Conservation (phyloP, 2,888 invertebrate species). For the Bombyx huttoni region DNA sequence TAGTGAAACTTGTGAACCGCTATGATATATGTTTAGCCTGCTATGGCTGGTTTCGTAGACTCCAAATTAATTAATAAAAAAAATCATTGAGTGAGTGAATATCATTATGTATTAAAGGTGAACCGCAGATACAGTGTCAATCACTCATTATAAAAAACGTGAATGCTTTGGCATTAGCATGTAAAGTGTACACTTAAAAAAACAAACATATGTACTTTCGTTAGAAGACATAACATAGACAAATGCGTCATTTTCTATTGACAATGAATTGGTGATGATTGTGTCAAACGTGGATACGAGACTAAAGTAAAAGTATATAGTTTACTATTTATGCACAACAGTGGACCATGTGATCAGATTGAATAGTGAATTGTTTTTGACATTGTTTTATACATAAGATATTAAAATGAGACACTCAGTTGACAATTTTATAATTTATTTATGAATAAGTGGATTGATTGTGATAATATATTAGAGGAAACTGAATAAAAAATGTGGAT, state of each 20-base stretch:
- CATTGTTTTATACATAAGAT: conserved; percentile 60
- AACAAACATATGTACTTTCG: conserved; percentile 48
- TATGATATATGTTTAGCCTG: conserved; percentile 23
- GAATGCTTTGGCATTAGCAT: conserved; percentile 44
- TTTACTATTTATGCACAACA: conserved; percentile 61
- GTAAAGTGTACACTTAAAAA: conserved; percentile 45
- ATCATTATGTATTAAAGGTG: conserved; percentile 22
- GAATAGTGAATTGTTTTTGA: conserved; percentile 64
- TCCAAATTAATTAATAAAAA: conserved; percentile 26
- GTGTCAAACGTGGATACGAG: conserved; percentile 53
- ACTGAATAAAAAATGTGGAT: conserved; percentile 37
- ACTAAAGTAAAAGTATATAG: conserved; percentile 40
- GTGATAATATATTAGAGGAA: conserved; percentile 58
- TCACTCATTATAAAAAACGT: conserved; percentile 31
- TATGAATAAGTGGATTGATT: conserved; percentile 66
- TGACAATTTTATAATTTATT: conserved; percentile 70
- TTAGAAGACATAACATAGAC: conserved; percentile 53
- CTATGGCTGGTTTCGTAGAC: conserved; percentile 25
- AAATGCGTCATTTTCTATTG: conserved; percentile 47
- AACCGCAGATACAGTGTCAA: conserved; percentile 32
- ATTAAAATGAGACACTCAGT: conserved; percentile 53
- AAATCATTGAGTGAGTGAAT: conserved; percentile 39
- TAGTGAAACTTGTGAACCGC: conserved; percentile 42
- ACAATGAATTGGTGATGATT: conserved; percentile 57
- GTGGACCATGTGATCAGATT: conserved; percentile 66